Percentiles rank a stretch among this genome's conserved stretches.
Evolutionary conservation across 2,888 invertebrate species (phyloP).

Genomic region (Acheta domesticus): DNA sequence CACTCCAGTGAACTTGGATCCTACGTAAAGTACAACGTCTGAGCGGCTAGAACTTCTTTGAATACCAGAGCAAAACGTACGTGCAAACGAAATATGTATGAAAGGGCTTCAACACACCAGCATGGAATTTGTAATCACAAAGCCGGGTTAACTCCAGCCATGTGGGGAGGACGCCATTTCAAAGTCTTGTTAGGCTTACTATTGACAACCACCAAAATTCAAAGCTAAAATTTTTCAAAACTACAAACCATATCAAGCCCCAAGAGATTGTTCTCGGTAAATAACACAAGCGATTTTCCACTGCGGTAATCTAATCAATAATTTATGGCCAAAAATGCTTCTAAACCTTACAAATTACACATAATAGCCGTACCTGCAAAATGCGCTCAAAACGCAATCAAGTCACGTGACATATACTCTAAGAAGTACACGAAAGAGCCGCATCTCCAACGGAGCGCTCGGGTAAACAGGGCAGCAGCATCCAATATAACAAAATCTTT

Average conservation of each 20-base stretch:
- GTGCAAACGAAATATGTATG: neutral
- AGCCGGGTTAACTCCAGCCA: conserved; percentile 47
- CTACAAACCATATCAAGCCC: neutral
- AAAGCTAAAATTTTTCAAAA: conserved; percentile 26
- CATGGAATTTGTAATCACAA: conserved; percentile 30
- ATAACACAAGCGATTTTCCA: neutral
- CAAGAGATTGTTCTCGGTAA: neutral
- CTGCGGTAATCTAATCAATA: neutral
- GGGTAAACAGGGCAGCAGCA: neutral
- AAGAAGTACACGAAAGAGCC: conserved; percentile 26
- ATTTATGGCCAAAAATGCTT: conserved; percentile 19
- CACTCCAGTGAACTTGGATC: neutral
- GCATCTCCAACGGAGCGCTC: conserved; percentile 19
- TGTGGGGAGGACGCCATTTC: conserved; percentile 73
- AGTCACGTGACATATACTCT: conserved; percentile 58
- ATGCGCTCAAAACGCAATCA: conserved; percentile 68
- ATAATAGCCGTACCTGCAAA: conserved; percentile 61
- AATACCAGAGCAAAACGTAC: neutral
- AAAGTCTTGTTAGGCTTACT: conserved; percentile 62
- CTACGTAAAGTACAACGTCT: neutral
- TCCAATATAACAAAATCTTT: neutral
- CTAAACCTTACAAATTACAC: conserved; percentile 44
- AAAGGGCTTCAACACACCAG: neutral
- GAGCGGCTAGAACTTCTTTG: neutral
- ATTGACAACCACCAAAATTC: conserved; percentile 52